These are phyloP conservation scores for Drosophila repleta DNA, from an alignment of 1,140 invertebrate genomes.

Conservation along the genomic window DNA sequence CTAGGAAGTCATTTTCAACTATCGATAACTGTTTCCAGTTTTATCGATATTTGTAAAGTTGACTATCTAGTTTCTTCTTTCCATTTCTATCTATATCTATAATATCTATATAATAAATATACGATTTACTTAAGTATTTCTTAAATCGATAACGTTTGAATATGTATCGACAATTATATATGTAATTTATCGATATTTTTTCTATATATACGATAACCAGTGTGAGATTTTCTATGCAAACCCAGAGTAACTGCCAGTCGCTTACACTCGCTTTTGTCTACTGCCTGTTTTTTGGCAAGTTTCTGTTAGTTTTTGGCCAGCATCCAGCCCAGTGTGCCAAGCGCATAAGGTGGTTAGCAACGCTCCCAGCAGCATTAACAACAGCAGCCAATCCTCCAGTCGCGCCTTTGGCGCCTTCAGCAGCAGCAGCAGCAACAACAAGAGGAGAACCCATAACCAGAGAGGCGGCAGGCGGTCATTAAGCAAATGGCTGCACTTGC, in stretches of 20 bases:
- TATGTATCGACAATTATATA: too few species aligned
- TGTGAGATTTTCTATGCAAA: too few species aligned
- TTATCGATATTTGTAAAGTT: too few species aligned
- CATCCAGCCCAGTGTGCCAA: conserved; percentile 57
- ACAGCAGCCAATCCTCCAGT: conserved; percentile 8
- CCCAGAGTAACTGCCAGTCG: conserved; percentile 13
- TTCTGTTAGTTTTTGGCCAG: conserved; percentile 57
- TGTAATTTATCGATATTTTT: too few species aligned
- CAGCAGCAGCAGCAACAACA: conserved; percentile 21
- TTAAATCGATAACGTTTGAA: too few species aligned
- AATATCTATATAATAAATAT: too few species aligned
- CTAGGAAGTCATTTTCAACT: too few species aligned
- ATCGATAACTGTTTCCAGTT: too few species aligned
- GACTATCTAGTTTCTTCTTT: too few species aligned
- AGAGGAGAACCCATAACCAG: conserved; percentile 33
- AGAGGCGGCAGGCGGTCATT: conserved; percentile 71
- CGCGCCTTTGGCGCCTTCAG: conserved; percentile 37
- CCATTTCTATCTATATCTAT: too few species aligned
- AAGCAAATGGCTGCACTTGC: conserved; percentile 81
- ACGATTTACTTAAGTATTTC: too few species aligned
- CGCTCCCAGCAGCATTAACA: conserved; percentile 19
- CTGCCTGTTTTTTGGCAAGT: conserved; percentile 33
- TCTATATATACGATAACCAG: too few species aligned
- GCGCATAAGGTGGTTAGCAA: conserved; percentile 54
- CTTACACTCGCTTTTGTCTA: not conserved